Percentiles rank a stretch among this genome's conserved stretches.
These are phyloP conservation scores for Pollenia griseotomentosa DNA, from an alignment of 2,888 invertebrate species.

Conservation along the genomic window DNA sequence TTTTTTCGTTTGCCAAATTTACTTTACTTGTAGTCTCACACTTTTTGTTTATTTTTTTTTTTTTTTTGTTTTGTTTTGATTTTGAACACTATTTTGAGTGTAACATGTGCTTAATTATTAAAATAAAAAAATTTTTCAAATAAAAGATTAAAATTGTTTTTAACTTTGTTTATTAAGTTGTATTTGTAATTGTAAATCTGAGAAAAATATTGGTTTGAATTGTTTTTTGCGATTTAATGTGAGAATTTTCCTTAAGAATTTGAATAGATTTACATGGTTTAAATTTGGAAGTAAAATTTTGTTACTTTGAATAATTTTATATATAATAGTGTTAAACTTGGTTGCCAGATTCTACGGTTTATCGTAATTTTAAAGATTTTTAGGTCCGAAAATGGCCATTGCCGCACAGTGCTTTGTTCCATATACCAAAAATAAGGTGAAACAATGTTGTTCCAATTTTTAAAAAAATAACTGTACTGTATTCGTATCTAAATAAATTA, in stretches of 20 bases:
- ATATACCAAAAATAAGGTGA: no score
- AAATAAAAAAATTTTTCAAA: background rate
- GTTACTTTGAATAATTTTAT: no score
- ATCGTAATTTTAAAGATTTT: no score
- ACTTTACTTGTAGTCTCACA: conserved; percentile 11
- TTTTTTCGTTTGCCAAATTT: background rate
- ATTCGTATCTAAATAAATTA: no score
- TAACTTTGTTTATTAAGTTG: background rate
- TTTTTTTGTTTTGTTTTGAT: conserved; percentile 7
- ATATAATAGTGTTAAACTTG: no score
- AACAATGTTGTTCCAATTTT: no score
- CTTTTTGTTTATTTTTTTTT: conserved; percentile 18
- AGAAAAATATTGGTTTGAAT: background rate
- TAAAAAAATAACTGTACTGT: no score
- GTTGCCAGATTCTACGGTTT: no score
- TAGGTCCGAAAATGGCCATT: no score
- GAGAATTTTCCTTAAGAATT: background rate
- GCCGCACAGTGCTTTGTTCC: no score
- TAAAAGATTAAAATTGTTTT: no score
- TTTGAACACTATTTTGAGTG: conserved; percentile 19
- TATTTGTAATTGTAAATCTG: conserved; percentile 4
- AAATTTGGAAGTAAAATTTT: background rate
- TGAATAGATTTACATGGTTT: background rate
- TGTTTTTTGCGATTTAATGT: background rate
- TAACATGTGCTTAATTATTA: conserved; percentile 57